Conservation (phyloP, 1,140 invertebrate species). For the Adoxophyes honmai region DNA sequence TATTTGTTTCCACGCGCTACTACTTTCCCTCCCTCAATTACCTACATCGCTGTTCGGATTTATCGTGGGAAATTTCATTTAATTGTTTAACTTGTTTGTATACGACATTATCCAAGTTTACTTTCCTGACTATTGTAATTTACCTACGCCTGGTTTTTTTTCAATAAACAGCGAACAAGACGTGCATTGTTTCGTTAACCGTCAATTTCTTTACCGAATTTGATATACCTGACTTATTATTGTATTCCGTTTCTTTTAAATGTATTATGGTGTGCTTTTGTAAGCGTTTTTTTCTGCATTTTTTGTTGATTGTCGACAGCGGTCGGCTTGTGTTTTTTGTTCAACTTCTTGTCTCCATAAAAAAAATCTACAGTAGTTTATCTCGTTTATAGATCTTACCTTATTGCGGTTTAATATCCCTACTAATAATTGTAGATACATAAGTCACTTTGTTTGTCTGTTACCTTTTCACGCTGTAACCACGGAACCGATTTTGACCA, state of each 20-base stretch:
- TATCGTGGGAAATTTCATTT: slow-evolving; percentile 10
- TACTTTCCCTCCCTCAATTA: slow-evolving; percentile 44
- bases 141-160: neutral
- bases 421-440: neutral
- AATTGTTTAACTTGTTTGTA: slow-evolving; percentile 7
- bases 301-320: slow-evolving; percentile 1
- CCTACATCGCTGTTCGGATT: slow-evolving; percentile 5
- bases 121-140: neutral
- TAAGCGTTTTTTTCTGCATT: neutral
- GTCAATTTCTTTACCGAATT: neutral
- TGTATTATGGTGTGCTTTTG: slow-evolving; percentile 9
- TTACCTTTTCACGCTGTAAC: no score
- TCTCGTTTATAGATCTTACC: no score
- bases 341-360: neutral
- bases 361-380: neutral
- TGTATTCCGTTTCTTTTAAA: slow-evolving; percentile 5
- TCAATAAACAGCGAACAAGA: slow-evolving; percentile 1
- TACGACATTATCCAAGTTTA: neutral
- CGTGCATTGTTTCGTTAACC: neutral
- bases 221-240: slow-evolving; percentile 6
- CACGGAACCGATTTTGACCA: neutral
- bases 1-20: slow-evolving; percentile 40
- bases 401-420: neutral
- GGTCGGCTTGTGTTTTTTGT: slow-evolving; percentile 8
- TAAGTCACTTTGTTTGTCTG: no score